Evolutionary conservation across 2,113 vertebrate genomes (phyloP).

Genomic region (Mastomys natalensis): DNA sequence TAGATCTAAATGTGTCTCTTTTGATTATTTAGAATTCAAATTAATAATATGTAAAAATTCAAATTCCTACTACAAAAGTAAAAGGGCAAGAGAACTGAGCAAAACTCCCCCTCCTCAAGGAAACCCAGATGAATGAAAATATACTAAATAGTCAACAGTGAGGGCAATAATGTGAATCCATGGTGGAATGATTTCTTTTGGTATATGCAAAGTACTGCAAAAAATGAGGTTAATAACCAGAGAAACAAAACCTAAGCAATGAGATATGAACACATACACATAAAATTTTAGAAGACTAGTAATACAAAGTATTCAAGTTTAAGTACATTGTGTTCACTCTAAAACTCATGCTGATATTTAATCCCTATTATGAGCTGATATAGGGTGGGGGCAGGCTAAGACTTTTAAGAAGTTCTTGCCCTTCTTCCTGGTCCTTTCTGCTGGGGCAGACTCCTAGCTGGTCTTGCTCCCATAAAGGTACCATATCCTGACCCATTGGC

Average conservation of each 20-base stretch:
- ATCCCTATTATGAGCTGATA: not conserved
- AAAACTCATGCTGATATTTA: not conserved
- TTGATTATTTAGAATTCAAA: not conserved
- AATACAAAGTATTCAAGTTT: not conserved
- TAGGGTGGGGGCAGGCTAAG: not conserved
- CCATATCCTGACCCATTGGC: too few relatives aligned
- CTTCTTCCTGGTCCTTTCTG: too few relatives aligned
- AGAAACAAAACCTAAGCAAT: slow-evolving; percentile 6
- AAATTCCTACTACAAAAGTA: not conserved
- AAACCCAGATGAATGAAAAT: not conserved
- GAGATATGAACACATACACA: not conserved
- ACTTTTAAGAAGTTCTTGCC: not conserved
- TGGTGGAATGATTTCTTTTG: not conserved
- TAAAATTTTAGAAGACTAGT: not conserved
- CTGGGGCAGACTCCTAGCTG: too few relatives aligned
- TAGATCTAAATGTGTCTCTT: not conserved
- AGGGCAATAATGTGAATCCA: not conserved
- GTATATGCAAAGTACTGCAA: not conserved
- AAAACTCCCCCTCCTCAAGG: not conserved
- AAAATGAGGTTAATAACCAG: slow-evolving; percentile 13
- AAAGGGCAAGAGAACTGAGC: not conserved
- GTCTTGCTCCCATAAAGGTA: too few relatives aligned
- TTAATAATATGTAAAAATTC: slow-evolving; percentile 13
- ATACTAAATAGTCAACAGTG: slow-evolving; percentile 43
- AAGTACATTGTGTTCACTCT: not conserved